Conservation (phyloP, 2,797 vertebrate species). For the Periparus ater region DNA sequence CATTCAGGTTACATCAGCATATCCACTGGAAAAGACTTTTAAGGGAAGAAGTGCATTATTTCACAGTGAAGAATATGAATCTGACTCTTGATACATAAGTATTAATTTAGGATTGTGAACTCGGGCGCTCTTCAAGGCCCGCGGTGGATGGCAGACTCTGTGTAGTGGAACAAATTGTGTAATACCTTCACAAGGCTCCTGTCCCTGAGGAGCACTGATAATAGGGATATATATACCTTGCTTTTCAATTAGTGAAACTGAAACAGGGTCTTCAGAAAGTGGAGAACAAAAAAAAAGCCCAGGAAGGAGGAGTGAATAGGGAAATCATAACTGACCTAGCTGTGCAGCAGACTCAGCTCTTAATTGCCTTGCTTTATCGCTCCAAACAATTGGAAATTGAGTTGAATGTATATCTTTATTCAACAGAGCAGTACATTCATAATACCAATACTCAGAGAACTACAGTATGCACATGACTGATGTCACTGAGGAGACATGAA, state of each 20-base stretch:
- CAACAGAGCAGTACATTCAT: background rate
- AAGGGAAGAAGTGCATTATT: slow-evolving; percentile 14
- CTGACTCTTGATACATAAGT: background rate
- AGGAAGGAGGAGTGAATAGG: background rate
- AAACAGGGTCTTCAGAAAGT: background rate
- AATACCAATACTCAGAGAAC: background rate
- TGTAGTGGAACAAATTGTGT: slow-evolving; percentile 36
- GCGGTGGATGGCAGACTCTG: background rate
- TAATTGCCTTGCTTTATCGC: background rate
- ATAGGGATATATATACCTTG: background rate
- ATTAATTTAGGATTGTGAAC: slow-evolving; percentile 31
- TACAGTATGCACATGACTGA: background rate
- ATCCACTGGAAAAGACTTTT: slow-evolving; percentile 12
- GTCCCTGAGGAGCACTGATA: background rate
- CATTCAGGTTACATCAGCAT: slow-evolving; percentile 33
- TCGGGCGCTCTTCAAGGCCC: background rate
- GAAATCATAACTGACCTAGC: background rate
- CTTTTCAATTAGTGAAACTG: slow-evolving; percentile 25
- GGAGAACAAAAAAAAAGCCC: background rate
- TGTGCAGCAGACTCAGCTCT: background rate
- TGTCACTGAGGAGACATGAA: background rate
- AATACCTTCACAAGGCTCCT: background rate
- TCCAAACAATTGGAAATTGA: background rate
- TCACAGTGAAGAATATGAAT: slow-evolving; percentile 27
- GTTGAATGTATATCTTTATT: background rate